A percentile compares a stretch with the other conserved stretches of the same genome.
phyloP scores from a whole-genome alignment of 1,140 invertebrate species.

The Lasioglossum albipes region DNA sequence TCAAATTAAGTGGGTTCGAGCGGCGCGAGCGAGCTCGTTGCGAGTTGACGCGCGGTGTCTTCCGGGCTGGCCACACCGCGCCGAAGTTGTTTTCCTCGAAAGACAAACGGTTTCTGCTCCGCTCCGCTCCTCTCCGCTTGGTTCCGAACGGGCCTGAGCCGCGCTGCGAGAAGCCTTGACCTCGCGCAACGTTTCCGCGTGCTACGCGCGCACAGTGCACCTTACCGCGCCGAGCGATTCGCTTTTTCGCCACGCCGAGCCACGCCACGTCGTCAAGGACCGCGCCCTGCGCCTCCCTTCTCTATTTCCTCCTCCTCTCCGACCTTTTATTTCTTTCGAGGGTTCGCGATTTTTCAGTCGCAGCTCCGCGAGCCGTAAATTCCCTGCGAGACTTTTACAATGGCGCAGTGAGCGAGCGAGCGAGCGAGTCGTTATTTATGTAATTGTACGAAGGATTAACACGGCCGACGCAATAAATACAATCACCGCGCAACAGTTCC shows the following conservation, averaged over 20 bases:
- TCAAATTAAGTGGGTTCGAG: not conserved
- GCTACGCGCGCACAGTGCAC: constrained; percentile 21
- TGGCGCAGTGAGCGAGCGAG: not conserved
- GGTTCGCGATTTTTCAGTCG: not conserved
- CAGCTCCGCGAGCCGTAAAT: constrained; percentile 16
- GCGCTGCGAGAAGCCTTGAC: constrained; percentile 31
- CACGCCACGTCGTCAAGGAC: not conserved
- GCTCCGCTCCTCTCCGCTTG: too few species aligned
- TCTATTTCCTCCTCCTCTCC: too few species aligned
- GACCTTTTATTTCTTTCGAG: not conserved
- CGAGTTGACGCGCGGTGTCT: not conserved
- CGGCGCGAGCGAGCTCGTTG: not conserved
- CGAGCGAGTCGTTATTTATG: constrained; percentile 13
- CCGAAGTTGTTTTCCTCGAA: constrained; percentile 18
- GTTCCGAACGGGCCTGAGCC: too few species aligned
- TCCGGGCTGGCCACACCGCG: not conserved
- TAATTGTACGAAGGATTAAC: constrained; percentile 41
- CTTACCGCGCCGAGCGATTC: not conserved
- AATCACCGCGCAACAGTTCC: constrained; percentile 14
- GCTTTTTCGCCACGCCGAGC: not conserved
- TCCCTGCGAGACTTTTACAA: constrained; percentile 11
- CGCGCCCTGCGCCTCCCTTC: not conserved
- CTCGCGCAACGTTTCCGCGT: constrained; percentile 63
- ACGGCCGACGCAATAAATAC: constrained; percentile 26
- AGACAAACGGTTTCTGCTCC: not conserved